These are phyloP conservation scores for Bucorvus abyssinicus DNA, from an alignment of 2,797 vertebrate genomes.

Conservation along the genomic window DNA sequence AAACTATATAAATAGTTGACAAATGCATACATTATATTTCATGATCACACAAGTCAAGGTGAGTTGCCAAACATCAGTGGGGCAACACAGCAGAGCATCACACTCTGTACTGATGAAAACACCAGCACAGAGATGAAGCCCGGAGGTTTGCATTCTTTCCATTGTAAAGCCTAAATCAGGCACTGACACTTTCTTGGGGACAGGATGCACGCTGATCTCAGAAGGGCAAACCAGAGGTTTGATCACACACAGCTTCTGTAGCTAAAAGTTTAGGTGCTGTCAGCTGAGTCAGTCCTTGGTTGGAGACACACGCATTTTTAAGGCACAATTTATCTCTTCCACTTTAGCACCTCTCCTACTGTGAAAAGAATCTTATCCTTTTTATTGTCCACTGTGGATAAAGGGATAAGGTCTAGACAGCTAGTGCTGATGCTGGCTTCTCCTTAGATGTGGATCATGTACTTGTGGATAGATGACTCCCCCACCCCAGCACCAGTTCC, in stretches of 20 bases:
- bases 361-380: neutral
- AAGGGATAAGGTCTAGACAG: neutral
- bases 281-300: neutral
- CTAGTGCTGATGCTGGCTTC: neutral
- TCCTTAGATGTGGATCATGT: neutral
- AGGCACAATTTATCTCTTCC: neutral
- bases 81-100: neutral
- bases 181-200: neutral
- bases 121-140: neutral
- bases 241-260: neutral
- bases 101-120: neutral
- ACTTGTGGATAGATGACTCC: neutral
- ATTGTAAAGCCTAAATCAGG: neutral
- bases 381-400: neutral
- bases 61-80: neutral
- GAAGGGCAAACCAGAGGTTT: neutral
- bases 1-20: neutral
- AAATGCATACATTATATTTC: neutral
- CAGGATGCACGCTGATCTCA: neutral
- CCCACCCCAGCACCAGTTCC: neutral
- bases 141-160: neutral
- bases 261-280: neutral
- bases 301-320: neutral
- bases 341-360: neutral
- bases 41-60: neutral